Percentiles rank a stretch among this genome's conserved stretches.
These are phyloP conservation scores for Pangasius sanitwongsei DNA, from an alignment of 2,797 vertebrate genomes.

Conservation along the genomic window DNA sequence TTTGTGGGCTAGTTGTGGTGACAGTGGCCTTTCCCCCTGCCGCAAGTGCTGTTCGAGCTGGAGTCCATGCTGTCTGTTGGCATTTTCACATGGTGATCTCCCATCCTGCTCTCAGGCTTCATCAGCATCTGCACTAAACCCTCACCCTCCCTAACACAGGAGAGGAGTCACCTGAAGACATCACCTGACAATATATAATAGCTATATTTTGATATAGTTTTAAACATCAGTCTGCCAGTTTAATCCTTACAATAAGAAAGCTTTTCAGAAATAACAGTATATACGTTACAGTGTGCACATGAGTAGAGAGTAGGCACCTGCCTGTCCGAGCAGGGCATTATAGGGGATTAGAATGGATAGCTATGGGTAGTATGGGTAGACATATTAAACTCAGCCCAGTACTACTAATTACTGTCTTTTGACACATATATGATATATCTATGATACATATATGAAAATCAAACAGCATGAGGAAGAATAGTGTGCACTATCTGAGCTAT, in stretches of 20 bases:
- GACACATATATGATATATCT: not conserved
- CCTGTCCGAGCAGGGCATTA: slow-evolving; percentile 15
- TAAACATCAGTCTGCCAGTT: not conserved
- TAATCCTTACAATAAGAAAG: slow-evolving; percentile 17
- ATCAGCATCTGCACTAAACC: slow-evolving; percentile 53
- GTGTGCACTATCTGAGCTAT: not conserved
- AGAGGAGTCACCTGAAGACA: slow-evolving; percentile 6
- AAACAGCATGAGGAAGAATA: slow-evolving; percentile 16
- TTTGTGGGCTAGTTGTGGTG: slow-evolving; percentile 32
- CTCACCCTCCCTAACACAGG: not conserved
- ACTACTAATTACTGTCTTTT: slow-evolving; percentile 65
- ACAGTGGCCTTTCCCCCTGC: slow-evolving; percentile 49
- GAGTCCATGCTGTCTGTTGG: slow-evolving; percentile 49
- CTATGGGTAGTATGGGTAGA: not conserved
- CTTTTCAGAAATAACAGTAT: slow-evolving; percentile 4
- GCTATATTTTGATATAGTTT: not conserved
- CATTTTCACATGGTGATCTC: slow-evolving; percentile 53
- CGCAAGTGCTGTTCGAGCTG: slow-evolving; percentile 41
- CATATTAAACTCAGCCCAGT: slow-evolving; percentile 41
- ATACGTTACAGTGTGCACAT: not conserved
- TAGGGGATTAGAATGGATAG: slow-evolving; percentile 56
- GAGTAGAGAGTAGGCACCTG: too few relatives aligned
- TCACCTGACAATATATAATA: not conserved
- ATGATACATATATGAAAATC: slow-evolving; percentile 60
- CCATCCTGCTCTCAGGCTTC: slow-evolving; percentile 46